Evolutionary conservation across 2,113 vertebrate species (phyloP).

Genomic region (Istiophorus platypterus): DNA sequence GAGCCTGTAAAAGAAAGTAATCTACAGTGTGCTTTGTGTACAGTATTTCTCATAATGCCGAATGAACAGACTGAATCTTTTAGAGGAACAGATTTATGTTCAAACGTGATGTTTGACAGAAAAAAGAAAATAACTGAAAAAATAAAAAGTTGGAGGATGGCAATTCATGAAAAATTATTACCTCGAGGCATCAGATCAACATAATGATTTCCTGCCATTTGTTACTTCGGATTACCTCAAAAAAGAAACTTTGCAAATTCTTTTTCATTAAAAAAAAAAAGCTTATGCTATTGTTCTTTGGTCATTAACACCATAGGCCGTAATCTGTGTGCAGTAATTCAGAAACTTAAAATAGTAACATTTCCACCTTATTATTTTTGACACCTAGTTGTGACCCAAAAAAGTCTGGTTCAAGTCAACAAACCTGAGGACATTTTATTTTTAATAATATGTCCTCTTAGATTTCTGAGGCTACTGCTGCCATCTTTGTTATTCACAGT

Average conservation of each 20-base stretch:
- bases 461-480: neutral
- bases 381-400: too few species aligned
- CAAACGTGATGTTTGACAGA: neutral
- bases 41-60: neutral
- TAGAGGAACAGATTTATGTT: conserved; percentile 32
- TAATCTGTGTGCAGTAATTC: neutral
- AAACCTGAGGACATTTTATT: neutral
- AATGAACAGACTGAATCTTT: neutral
- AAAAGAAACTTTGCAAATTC: conserved; percentile 23
- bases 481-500: neutral
- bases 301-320: conserved; percentile 10
- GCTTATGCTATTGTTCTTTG: conserved; percentile 35
- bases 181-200: conserved; percentile 15
- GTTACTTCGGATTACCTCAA: conserved; percentile 25
- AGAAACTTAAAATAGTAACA: neutral
- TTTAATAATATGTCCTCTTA: neutral
- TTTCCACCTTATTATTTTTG: neutral
- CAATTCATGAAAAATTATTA: conserved; percentile 12
- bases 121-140: conserved; percentile 1
- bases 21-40: neutral
- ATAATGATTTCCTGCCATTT: conserved; percentile 14
- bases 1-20: neutral
- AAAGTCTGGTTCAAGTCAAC: too few species aligned
- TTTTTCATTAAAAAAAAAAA: conserved; percentile 38
- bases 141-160: neutral